A percentile compares a stretch with the other conserved stretches of the same genome.
phyloP scores from a whole-genome alignment of 2,888 invertebrate genomes.

The Uropetala carovei region DNA sequence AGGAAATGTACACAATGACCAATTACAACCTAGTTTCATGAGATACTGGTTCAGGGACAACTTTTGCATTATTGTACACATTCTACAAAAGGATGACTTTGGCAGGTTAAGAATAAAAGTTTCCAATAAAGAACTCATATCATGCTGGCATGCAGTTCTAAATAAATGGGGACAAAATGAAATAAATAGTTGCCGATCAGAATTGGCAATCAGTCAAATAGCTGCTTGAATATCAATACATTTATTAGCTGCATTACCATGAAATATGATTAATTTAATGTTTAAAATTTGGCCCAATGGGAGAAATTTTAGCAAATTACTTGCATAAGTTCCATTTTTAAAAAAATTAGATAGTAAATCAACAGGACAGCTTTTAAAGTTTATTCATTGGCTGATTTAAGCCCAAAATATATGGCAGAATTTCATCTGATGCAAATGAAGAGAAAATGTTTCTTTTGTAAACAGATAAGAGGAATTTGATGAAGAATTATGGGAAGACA shows the following conservation, averaged over 20 bases:
- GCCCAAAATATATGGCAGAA: too few relatives aligned
- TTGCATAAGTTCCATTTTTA: too few relatives aligned
- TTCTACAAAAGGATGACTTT: neutral
- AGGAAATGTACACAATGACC: neutral
- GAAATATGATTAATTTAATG: neutral
- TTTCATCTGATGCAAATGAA: neutral
- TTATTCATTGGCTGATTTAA: too few relatives aligned
- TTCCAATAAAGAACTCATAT: neutral
- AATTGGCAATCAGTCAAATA: neutral
- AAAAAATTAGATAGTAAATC: too few relatives aligned
- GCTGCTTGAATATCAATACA: conserved; percentile 8
- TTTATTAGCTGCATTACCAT: neutral
- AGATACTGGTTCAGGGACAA: neutral
- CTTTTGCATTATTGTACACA: neutral
- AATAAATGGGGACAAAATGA: neutral
- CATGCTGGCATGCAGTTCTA: neutral
- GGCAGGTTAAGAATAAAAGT: neutral
- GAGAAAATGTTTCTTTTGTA: neutral
- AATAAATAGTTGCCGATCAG: neutral
- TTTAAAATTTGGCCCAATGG: neutral
- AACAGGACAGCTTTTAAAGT: too few relatives aligned
- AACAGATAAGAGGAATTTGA: neutral
- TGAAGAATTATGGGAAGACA: conserved; percentile 37
- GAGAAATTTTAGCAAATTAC: neutral
- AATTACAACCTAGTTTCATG: neutral